Evolutionary conservation across 2,888 invertebrate species (phyloP).

Genomic region (Protophormia terraenovae): DNA sequence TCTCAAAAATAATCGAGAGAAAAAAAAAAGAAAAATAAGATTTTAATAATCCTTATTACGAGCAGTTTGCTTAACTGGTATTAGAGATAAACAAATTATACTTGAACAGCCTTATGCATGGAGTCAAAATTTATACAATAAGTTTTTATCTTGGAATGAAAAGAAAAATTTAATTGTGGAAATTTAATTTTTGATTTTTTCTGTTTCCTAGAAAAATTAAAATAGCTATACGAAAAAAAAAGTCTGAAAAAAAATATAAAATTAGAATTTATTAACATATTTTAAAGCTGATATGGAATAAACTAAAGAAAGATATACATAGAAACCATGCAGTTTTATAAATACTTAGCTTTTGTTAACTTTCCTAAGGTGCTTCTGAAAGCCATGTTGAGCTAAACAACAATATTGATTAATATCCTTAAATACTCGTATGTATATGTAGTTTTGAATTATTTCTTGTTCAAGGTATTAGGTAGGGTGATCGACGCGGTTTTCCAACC

Average conservation of each 20-base stretch:
- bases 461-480: no score
- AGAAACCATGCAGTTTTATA: no score
- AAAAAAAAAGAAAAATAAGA: neutral
- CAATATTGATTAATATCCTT: no score
- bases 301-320: no score
- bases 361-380: no score
- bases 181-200: conserved; percentile 25
- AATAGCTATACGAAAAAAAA: neutral
- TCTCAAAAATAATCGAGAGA: neutral
- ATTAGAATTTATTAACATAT: neutral
- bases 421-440: no score
- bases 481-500: no score
- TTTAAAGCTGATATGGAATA: neutral
- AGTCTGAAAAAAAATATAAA: neutral
- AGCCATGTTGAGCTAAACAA: no score
- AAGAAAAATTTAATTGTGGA: neutral
- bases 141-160: neutral
- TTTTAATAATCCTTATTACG: conserved; percentile 36
- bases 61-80: conserved; percentile 8
- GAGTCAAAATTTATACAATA: neutral
- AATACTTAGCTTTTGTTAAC: no score
- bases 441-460: no score
- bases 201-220: neutral
- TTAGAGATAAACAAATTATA: conserved; percentile 26
- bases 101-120: neutral